Conservation (phyloP, 1,140 invertebrate genomes). For the Physella acuta region DNA sequence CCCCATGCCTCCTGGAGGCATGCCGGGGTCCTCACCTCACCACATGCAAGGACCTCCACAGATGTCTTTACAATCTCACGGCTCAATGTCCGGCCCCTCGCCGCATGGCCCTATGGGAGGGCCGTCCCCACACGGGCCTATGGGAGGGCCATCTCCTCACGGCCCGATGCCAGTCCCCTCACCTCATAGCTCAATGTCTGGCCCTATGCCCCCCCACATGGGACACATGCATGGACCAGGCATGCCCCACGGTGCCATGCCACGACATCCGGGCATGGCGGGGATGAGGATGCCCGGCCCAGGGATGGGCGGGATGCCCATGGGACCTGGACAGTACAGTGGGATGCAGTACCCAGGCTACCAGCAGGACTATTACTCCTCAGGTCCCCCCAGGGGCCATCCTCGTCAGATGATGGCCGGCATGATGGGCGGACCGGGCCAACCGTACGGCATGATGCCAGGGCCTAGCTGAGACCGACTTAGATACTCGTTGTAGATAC, state of each 20-base stretch:
- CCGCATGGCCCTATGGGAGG: constrained; percentile 12
- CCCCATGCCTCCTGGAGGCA: constrained; percentile 2
- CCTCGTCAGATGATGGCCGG: constrained; percentile 20
- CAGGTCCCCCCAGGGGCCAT: constrained; percentile 2
- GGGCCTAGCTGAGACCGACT: constrained; percentile 21
- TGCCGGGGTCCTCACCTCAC: constrained; percentile 6
- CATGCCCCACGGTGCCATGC: constrained; percentile 1
- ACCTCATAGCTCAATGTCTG: constrained; percentile 7
- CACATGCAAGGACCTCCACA: constrained; percentile 13
- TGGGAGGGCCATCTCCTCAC: constrained; percentile 14
- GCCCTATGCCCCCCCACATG: constrained; percentile 1
- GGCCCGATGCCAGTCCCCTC: not conserved
- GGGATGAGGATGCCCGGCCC: constrained; percentile 15
- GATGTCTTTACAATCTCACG: not conserved
- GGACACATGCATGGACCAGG: constrained; percentile 20
- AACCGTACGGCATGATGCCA: constrained; percentile 23
- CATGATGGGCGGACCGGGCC: constrained; percentile 21
- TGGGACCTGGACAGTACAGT: constrained; percentile 17
- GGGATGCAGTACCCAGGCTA: constrained; percentile 21
- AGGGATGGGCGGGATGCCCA: constrained; percentile 12
- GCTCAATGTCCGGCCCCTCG: not conserved
- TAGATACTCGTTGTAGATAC: too few relatives aligned
- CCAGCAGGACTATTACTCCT: constrained; percentile 12
- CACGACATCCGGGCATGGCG: constrained; percentile 17
- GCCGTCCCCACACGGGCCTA: constrained; percentile 2